Base-by-base conservation (phyloP, 2,797 vertebrate species). In the Pangasius djambal region DNA sequence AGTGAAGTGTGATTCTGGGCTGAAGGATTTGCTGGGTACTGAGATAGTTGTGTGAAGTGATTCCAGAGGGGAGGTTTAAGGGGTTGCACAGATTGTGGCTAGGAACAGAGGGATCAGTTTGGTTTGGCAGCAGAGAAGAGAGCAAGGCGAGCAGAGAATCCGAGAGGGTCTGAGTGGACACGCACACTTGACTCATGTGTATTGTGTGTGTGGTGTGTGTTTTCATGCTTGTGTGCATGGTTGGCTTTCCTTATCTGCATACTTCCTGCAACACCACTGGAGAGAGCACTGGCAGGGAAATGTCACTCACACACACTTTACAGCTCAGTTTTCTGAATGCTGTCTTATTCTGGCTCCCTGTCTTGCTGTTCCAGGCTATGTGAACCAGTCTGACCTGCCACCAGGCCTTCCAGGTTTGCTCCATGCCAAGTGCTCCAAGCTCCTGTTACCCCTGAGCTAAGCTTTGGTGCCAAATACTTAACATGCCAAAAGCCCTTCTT, bases 121-220 rank as follows among this genome's bases (percentile, higher is more conserved):
- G 52, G 20, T 89, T 91, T 90, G 88, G 86, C 84, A 84, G 65
- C 34, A 57, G 70, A 20, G 65, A 84, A 61, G 81, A 88, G 20
- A 79, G 77, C 6, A 18, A 89, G 55, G 74, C 18, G 8, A 50
- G 48, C 22, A 63, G 77, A 67, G 22, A 72, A 89, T 86, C 63
- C 8, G 6, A 63, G 10, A 89, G 86, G 90, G 92, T 89, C 90
- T 92, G 90, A 92, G 91, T 91, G 90, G 83, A 84, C 83, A 89
- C 16, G 31, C 57, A 85, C 67, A 85, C 90, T 87, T 69, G 40
- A 87, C 48, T 63, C 3, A 74, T 87, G 74, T 70, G 74, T 72
- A 50, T 57, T 88, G 87, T 85, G 65, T 90, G 87, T 78, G 65
- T 78, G 67, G 78, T 84, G 85, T 87, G 88, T 88, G 86, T 91